phyloP scores from a whole-genome alignment of 2,797 vertebrate species.

The Lepidocolaptes lacrymiger region DNA sequence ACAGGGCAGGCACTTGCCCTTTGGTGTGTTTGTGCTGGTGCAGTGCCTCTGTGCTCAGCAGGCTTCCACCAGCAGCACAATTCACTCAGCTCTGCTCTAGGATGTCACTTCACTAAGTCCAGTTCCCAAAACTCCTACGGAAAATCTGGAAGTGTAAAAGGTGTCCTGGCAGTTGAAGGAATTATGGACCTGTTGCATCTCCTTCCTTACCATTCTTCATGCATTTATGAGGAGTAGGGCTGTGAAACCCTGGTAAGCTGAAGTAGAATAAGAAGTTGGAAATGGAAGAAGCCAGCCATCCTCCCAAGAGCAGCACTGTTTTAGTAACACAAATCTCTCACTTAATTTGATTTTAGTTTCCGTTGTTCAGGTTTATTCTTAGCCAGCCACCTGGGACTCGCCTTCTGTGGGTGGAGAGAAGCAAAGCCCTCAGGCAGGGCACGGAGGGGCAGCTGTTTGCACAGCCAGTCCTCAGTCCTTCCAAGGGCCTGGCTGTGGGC shows the following conservation, averaged over 20 bases:
- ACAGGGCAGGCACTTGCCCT: neutral
- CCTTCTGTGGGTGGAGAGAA: neutral
- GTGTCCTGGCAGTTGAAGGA: neutral
- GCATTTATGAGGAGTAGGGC: neutral
- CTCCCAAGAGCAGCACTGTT: neutral
- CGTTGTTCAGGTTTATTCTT: constrained; percentile 39
- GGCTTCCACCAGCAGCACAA: neutral
- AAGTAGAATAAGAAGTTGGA: neutral
- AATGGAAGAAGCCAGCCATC: neutral
- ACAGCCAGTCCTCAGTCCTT: neutral
- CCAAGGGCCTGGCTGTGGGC: neutral
- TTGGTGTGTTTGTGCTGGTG: neutral
- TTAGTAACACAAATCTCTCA: constrained; percentile 20
- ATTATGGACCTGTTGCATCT: neutral
- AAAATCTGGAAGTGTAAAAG: neutral
- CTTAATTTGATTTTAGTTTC: constrained; percentile 29
- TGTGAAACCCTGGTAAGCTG: neutral
- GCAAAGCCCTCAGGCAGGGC: neutral
- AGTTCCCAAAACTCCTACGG: neutral
- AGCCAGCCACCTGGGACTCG: constrained; percentile 19
- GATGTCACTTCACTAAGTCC: neutral
- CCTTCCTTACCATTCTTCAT: neutral
- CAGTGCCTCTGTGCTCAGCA: neutral
- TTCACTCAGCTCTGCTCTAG: neutral
- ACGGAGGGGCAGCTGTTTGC: neutral